Base-by-base conservation (phyloP, 2,888 invertebrate genomes). In the Xestia ashworthii region DNA sequence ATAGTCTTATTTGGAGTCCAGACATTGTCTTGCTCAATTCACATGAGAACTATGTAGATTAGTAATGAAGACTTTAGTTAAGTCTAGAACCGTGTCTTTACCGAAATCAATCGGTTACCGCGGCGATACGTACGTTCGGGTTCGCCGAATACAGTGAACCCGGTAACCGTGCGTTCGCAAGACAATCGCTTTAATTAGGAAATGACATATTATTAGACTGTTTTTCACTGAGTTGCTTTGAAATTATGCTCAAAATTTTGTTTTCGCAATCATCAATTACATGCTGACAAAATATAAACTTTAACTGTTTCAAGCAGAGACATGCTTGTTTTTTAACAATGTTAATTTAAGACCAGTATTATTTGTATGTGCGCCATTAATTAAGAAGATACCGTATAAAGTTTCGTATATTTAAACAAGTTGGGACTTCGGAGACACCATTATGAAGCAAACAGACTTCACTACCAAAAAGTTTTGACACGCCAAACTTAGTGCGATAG, bases 361-460 rank as follows among this genome's bases (percentile, higher is more conserved):
- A n/a, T 12, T 3, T 46, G 12, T 53, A 53, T 53, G 19, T 41
- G 32, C 38, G n/a, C 25, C 64, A 65, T 64, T 58, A 68, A 80
- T 80, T 75, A 50, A 66, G 50, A 4, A 46, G 22, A 67, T 19
- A 67, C 58, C 22, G 69, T 60, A 55, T 71, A 6, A 66, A 76
- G 44, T 76, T 81, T 71, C 14, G 32, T 38, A n/a, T 68, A 38
- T 58, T 65, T 46, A 55, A 60, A 80, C 70, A 64, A 64, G 60
- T 73, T n/a, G 12, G 19, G 22, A 76, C 53, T 67, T 78, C 67
- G 69, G 25, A 78, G 68, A 76, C 76, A 81, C 78, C 72, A 81
- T 82, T 81, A 80, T 80, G 77, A 84, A 87, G 87, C 87, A 89
- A 84, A 85, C 79, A 78, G 81, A 78, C 58, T 76, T 76, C 53